Conservation (phyloP, 2,888 invertebrate genomes). For the Geotrupes spiniger region DNA sequence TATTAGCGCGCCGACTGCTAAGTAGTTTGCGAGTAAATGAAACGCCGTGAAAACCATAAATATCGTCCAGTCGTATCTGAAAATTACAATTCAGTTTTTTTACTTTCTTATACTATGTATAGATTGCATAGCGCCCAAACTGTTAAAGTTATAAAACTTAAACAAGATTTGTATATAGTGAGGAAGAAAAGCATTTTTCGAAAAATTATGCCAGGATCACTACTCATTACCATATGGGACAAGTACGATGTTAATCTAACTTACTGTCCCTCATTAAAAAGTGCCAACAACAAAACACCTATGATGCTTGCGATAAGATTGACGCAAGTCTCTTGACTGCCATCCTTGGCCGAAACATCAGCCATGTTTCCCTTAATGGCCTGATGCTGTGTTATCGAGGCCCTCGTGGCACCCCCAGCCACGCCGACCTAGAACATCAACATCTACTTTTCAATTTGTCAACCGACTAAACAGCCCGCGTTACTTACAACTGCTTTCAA, state of each 20-base stretch:
- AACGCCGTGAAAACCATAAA: conserved; percentile 71
- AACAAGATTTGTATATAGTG: too few species aligned
- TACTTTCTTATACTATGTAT: conserved; percentile 1
- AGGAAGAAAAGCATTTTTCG: too few species aligned
- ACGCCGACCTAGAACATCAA: conserved; percentile 46
- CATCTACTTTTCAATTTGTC: conserved; percentile 6
- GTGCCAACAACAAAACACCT: conserved; percentile 72
- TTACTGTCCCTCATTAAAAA: conserved; percentile 57
- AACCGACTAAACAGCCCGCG: neutral
- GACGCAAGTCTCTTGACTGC: conserved; percentile 95
- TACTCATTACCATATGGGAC: too few species aligned
- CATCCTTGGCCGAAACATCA: conserved; percentile 92
- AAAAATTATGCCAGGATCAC: too few species aligned
- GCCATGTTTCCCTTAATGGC: conserved; percentile 87
- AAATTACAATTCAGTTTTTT: conserved; percentile 32
- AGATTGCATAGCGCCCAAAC: too few species aligned
- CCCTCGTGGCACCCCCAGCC: conserved; percentile 85
- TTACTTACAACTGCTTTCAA: conserved; percentile 82
- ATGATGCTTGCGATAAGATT: conserved; percentile 82
- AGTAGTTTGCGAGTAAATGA: conserved; percentile 85
- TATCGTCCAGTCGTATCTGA: conserved; percentile 69
- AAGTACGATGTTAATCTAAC: conserved; percentile 1
- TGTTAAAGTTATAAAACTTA: too few species aligned
- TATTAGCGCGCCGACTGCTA: conserved; percentile 77
- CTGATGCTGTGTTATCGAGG: conserved; percentile 92